phyloP scores from a whole-genome alignment of 2,113 vertebrate genomes.

The Corvus cornix region DNA sequence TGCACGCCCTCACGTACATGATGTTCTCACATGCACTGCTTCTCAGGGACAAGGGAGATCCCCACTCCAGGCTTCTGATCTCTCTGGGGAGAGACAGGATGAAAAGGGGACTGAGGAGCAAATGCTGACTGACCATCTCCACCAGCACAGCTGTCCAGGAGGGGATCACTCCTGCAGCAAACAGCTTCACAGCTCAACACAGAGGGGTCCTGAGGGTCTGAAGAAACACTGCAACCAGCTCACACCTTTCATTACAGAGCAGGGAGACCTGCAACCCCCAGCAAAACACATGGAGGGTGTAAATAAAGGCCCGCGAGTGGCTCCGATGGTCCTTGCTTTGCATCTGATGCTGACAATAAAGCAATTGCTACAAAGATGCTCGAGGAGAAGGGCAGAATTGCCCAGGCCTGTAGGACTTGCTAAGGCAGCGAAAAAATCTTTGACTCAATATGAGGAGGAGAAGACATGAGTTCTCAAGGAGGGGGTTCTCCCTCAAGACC shows the following conservation, averaged over 20 bases:
- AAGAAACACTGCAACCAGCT: neutral
- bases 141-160: neutral
- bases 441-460: neutral
- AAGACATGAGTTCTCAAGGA: neutral
- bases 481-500: neutral
- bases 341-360: neutral
- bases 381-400: neutral
- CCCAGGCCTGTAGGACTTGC: neutral
- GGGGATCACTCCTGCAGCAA: neutral
- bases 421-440: neutral
- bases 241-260: neutral
- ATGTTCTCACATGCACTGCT: neutral
- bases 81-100: neutral
- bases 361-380: neutral
- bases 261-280: neutral
- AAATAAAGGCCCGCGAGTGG: neutral
- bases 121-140: neutral
- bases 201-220: neutral
- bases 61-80: neutral
- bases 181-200: neutral
- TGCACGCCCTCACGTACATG: fast-evolving
- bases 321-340: neutral
- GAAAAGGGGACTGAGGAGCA: neutral
- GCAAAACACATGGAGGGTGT: neutral
- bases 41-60: neutral